These are phyloP conservation scores for Apis dorsata DNA, from an alignment of 1,140 invertebrate species.

Conservation along the genomic window DNA sequence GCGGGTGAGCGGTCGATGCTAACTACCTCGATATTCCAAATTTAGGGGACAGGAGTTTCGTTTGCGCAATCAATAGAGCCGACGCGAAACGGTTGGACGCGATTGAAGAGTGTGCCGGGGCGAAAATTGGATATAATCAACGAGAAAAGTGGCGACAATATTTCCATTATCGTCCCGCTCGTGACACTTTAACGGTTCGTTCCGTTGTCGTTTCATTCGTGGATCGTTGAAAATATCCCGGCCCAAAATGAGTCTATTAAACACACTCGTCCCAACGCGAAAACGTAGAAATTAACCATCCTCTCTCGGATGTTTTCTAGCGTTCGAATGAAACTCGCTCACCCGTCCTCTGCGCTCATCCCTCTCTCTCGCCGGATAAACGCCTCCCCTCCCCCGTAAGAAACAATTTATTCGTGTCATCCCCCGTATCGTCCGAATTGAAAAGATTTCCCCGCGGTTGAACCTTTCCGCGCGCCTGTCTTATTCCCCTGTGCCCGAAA, in stretches of 20 bases:
- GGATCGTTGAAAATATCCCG: slow-evolving; percentile 10
- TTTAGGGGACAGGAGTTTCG: slow-evolving; percentile 43
- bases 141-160: slow-evolving; percentile 27
- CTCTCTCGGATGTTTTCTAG: not conserved
- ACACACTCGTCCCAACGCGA: not conserved
- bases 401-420: slow-evolving; percentile 2
- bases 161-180: slow-evolving; percentile 18
- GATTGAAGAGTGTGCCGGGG: slow-evolving; percentile 18
- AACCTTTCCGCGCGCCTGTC: not conserved
- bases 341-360: too few relatives aligned
- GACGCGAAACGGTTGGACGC: slow-evolving; percentile 11
- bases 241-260: not conserved
- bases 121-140: slow-evolving; percentile 28
- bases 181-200: not conserved
- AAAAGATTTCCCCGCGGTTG: not conserved
- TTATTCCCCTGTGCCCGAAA: not conserved
- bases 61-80: slow-evolving; percentile 37
- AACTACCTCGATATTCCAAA: slow-evolving; percentile 37
- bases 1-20: slow-evolving; percentile 14
- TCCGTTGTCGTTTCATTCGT: not conserved
- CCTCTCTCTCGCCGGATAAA: too few relatives aligned
- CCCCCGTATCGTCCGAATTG: not conserved
- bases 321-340: not conserved
- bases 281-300: slow-evolving; percentile 3
- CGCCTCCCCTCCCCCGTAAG: not conserved